phyloP scores from a whole-genome alignment of 2,888 invertebrate genomes.

The Penaeus monodon region DNA sequence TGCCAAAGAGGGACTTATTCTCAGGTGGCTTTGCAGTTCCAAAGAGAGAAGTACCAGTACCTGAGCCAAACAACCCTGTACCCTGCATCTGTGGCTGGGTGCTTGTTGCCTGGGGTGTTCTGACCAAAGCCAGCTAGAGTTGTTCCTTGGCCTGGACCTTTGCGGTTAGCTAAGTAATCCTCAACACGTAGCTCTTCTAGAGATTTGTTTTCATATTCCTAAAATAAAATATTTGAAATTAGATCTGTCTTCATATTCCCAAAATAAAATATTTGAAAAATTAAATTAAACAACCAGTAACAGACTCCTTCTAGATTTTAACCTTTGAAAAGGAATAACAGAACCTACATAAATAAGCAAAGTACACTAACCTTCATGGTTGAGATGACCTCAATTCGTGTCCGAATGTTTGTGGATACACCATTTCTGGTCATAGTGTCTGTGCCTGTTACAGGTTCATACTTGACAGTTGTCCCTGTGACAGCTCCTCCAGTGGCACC shows the following conservation, averaged over 20 bases:
- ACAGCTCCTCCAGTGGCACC: conserved; percentile 62
- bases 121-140: conserved; percentile 52
- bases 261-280: no score
- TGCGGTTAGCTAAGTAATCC: conserved; percentile 91
- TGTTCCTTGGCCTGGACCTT: conserved; percentile 74
- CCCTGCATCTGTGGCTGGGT: conserved; percentile 28
- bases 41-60: conserved; percentile 57
- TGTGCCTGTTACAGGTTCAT: conserved; percentile 77
- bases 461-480: conserved; percentile 83
- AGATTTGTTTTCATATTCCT: conserved; percentile 95
- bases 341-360: background rate
- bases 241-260: no score
- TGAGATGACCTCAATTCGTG: conserved; percentile 80
- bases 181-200: conserved; percentile 94
- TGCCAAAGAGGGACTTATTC: conserved; percentile 63
- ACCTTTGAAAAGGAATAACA: background rate
- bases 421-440: conserved; percentile 94
- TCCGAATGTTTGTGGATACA: conserved; percentile 85
- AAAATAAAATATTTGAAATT: conserved; percentile 68
- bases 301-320: background rate
- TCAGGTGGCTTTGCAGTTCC: conserved; percentile 62
- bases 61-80: conserved; percentile 50
- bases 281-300: no score
- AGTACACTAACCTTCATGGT: conserved; percentile 62
- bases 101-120: conserved; percentile 25